These are phyloP conservation scores for Perdix hodgsoniae DNA, from an alignment of 2,797 vertebrate genomes.

Conservation along the genomic window DNA sequence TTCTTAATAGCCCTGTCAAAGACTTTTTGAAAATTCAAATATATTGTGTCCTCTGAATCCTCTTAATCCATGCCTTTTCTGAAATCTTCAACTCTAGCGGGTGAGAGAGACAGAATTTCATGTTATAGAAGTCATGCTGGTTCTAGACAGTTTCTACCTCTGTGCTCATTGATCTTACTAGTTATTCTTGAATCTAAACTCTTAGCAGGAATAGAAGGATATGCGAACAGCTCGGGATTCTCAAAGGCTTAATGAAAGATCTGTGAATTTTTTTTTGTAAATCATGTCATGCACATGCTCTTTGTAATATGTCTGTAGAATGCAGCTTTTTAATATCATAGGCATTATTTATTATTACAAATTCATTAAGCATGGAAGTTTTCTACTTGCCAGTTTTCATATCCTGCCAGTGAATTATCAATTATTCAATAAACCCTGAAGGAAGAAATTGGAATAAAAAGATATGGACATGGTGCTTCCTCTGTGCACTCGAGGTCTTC, in stretches of 20 bases:
- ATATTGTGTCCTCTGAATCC: not conserved
- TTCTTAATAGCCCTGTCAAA: constrained; percentile 16
- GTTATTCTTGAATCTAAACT: not conserved
- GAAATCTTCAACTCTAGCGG: not conserved
- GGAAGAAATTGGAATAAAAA: constrained; percentile 44
- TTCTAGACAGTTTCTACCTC: not conserved
- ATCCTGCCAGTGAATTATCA: constrained; percentile 40
- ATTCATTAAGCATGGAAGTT: constrained; percentile 80
- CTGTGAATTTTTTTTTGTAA: constrained; percentile 71
- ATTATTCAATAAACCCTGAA: constrained; percentile 78
- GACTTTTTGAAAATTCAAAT: constrained; percentile 22
- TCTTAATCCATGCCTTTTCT: not conserved
- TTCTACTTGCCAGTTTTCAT: constrained; percentile 78
- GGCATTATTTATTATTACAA: constrained; percentile 83
- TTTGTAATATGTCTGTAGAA: constrained; percentile 71
- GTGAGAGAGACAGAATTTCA: constrained; percentile 5
- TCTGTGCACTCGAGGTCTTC: not conserved
- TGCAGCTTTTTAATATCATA: constrained; percentile 78
- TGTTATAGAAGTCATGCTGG: not conserved
- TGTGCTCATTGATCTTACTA: not conserved
- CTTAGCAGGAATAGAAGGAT: not conserved
- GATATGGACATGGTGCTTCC: constrained; percentile 32
- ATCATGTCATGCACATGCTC: constrained; percentile 71
- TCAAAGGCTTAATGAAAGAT: constrained; percentile 63
- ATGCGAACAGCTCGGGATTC: accelerated